Evolutionary conservation across 2,113 vertebrate species (phyloP), one percentile per base, ranked within the genome.

Genomic region (Micronycteris hirsuta): DNA sequence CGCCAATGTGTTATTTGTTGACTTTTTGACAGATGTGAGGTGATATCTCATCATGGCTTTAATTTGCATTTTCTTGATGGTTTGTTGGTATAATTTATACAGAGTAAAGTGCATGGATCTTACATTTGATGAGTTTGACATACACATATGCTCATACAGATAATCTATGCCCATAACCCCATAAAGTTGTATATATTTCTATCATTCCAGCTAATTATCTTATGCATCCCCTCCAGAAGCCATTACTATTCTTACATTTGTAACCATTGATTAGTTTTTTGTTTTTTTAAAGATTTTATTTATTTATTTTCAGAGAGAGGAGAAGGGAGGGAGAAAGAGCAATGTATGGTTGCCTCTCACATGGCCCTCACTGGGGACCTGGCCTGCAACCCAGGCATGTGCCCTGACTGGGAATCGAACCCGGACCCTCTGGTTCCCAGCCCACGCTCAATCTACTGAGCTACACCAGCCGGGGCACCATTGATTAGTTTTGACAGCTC

Each of bases 191-290:
- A 63, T 19, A 24, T 82, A 47, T 54, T 49, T 82, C 17, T 10
- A 33, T 52, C 28, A 54, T 2, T 73, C 10, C 36, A 85, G 49
- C 26, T 81, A 84, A 63, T 74, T 95, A 33, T 15, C 17, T 81
- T 71, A 82, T 67, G n/a, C 6, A 68, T 0, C 8, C 4, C 11
- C 33, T 28, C 8, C 13, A 74, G 24, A 49, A 31, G 26, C 36
- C 91, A 68, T 16, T 88, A 8, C 1, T 61, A 28, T 89, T 95
- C 26, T 95, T 86, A 89, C 88, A 93, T 90, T 74, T 91, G 56
- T 63, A 83, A 81, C 13, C 43, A 68, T 45, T 70, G 31, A 19
- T 85, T 88, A 41, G 28, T 63, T 70, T 83, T 71, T n/a, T n/a
- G n/a, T n/a, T n/a, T n/a, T n/a, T n/a, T n/a, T n/a, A n/a, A n/a